Evolutionary conservation across 2,888 invertebrate species (phyloP), one percentile per base, ranked within the genome.

Genomic region (Deroplatys truncata): DNA sequence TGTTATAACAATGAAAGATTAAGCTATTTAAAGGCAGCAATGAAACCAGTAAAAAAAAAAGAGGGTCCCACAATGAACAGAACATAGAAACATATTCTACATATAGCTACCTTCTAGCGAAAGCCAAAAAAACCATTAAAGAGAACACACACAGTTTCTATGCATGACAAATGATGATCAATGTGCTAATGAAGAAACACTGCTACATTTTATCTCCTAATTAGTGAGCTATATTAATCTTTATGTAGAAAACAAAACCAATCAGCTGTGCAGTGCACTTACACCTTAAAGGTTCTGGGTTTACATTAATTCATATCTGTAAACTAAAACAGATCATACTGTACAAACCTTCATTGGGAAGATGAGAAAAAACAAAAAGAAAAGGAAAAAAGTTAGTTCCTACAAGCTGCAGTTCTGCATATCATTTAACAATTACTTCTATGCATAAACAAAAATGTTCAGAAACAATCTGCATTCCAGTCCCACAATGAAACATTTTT

Each of bases 51-150:
- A 13, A 85, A 85, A 85, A 85, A 31, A 43, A 35, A 43, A 13
- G 13, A 13, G 43, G 43, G 43, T 85, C 49, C 72, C 85, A 87
- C 87, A 87, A n/a, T 35, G 13, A 88, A 43, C 20, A 84, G 16
- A 82, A 89, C 28, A 89, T 85, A 88, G 43, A 43, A 89, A 82
- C 85, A 82, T 82, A 85, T 85, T 43, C 43, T 43, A 43, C 43
- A 43, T n/a, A 87, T 82, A 87, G 87, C 87, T 87, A 87, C 87
- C 87, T 88, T 90, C 90, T 90, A 90, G 90, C 90, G 88, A 89
- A 90, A 90, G 89, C 84, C 88, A 90, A 90, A 90, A 56, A 89
- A 84, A 86, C 35, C 35, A 29, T 85, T 85, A 86, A 84, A 82
- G n/a, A 86, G 28, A 90, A 90, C 88, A 89, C 82, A 85, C 56